Evolutionary conservation across 2,888 invertebrate species (phyloP), one percentile per base, ranked within the genome.

Genomic region (Ceratothoa steindachneri): DNA sequence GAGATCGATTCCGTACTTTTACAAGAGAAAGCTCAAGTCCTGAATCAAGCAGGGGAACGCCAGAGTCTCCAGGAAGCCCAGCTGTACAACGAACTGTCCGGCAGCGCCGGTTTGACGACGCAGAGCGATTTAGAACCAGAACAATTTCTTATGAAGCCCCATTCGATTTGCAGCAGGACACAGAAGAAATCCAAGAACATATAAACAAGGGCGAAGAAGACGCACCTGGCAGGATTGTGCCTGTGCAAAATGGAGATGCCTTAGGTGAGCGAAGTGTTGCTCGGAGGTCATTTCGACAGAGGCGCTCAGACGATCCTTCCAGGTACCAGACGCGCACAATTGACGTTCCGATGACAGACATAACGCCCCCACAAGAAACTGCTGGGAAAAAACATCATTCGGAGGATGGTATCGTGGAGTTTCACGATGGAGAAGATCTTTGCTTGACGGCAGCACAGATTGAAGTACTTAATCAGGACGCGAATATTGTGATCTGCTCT

Each of bases 51-150:
- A 66, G 52, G n/a, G 66, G 66, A 41, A n/a, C 30, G 9, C 60
- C 27, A 15, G 65, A 19, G n/a, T 64, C 71, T 4, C 4, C 71
- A 19, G 27, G 66, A 19, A 41, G 71, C 27, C 73, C 73, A 22
- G n/a, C 66, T n/a, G 22, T 31, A 1, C 55, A 65, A 24, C 52
- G 60, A 81, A 90, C 92, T 0, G 91, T 89, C 0, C 90, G 88
- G 83, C 92, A 88, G 82, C 87, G 87, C 82, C 86, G 89, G n/a
- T 83, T 86, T 7, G 89, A 90, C 78, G 90, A 90, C 82, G 89
- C 89, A 5, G 92, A 92, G 67, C 87, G 92, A 68, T 92, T 90
- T 83, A 88, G 89, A 81, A 93, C 92, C 0, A 88, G 90, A 81
- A 90, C 91, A 0, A 82, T 83, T 66, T 76, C 79, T 19, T 64